Conservation (phyloP, 2,888 invertebrate species). For the Spodoptera picta region DNA sequence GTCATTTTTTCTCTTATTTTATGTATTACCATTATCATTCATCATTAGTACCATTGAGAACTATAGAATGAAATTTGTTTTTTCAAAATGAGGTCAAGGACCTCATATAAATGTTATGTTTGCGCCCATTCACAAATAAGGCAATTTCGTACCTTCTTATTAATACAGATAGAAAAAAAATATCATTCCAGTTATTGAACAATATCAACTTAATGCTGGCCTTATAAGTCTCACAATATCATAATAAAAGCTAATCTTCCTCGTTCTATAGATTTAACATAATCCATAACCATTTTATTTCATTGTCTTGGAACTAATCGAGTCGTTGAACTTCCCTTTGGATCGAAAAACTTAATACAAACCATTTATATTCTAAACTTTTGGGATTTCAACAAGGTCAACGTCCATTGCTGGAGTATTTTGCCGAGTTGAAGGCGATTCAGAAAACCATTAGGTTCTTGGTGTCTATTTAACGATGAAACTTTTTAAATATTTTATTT, state of each 20-base stretch:
- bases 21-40: too few relatives aligned
- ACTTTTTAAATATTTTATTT: too few relatives aligned
- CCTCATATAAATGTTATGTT: too few relatives aligned
- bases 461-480: too few relatives aligned
- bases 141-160: constrained; percentile 6
- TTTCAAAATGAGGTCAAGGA: too few relatives aligned
- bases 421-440: background rate
- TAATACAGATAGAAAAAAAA: constrained; percentile 1
- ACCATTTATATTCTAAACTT: constrained; percentile 25
- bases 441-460: too few relatives aligned
- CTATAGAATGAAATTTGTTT: too few relatives aligned
- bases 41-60: too few relatives aligned
- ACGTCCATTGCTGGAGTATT: background rate
- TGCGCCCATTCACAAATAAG: constrained; percentile 2
- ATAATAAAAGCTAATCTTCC: background rate
- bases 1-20: too few relatives aligned
- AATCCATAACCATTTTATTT: constrained; percentile 36
- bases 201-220: background rate
- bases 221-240: constrained; percentile 6
- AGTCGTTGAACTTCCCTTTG: constrained; percentile 7
- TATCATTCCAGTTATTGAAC: constrained; percentile 6
- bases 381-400: constrained; percentile 11
- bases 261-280: constrained; percentile 31
- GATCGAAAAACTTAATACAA: constrained; percentile 15
- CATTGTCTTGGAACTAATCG: constrained; percentile 33